phyloP scores from a whole-genome alignment of 2,888 invertebrate genomes.

The Eilema griseolum region DNA sequence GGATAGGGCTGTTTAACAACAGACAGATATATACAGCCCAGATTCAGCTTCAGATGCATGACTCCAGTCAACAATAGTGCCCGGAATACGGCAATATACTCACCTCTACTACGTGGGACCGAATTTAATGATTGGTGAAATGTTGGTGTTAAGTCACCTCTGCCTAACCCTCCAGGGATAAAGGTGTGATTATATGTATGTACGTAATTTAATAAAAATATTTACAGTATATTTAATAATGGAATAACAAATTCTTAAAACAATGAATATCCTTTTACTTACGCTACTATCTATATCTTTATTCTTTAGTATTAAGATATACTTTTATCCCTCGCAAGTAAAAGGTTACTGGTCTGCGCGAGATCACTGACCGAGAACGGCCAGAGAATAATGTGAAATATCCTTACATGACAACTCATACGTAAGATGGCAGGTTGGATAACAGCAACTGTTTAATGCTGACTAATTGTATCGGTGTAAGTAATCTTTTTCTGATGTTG shows the following conservation, averaged over 20 bases:
- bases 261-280: background rate
- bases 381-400: constrained; percentile 28
- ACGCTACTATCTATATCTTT: background rate
- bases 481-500: background rate
- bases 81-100: too few species aligned
- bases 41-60: too few species aligned
- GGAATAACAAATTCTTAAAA: background rate
- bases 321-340: constrained; percentile 13
- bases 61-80: too few species aligned
- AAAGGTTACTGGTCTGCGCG: constrained; percentile 28
- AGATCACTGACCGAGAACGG: constrained; percentile 41
- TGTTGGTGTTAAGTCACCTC: too few species aligned
- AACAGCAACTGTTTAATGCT: background rate
- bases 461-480: background rate
- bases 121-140: too few species aligned
- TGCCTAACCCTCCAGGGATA: too few species aligned
- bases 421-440: constrained; percentile 17
- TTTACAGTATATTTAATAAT: background rate
- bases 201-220: background rate
- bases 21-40: too few species aligned
- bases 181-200: too few species aligned
- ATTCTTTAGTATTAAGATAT: background rate
- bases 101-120: too few species aligned
- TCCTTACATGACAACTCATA: constrained; percentile 32
- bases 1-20: too few species aligned